Evolutionary conservation across 2,797 vertebrate genomes (phyloP).

Genomic region (Sebastes minor): DNA sequence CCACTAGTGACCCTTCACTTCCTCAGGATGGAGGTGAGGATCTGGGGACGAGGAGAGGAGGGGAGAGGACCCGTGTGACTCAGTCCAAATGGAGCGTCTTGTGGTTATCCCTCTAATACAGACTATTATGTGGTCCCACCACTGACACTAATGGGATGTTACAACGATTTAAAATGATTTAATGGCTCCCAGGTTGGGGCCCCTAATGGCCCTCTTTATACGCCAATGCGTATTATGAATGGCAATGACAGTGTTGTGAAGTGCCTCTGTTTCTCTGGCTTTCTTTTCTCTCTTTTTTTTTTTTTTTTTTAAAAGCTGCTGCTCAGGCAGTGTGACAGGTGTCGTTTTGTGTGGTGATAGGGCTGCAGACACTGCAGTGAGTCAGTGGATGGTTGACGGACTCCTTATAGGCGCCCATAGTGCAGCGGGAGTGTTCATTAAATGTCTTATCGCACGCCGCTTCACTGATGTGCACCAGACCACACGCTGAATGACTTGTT

Average conservation of each 20-base stretch:
- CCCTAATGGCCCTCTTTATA: slow-evolving; percentile 99
- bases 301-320: slow-evolving; percentile 53
- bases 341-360: slow-evolving; percentile 64
- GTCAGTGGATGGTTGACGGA: slow-evolving; percentile 46
- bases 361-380: slow-evolving; percentile 46
- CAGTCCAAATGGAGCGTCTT: slow-evolving; percentile 94
- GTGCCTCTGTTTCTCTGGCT: slow-evolving; percentile 87
- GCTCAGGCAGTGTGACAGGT: slow-evolving; percentile 84
- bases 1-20: slow-evolving; percentile 65
- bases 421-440: slow-evolving; percentile 35
- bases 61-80: slow-evolving; percentile 87
- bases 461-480: slow-evolving; percentile 12
- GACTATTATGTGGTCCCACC: slow-evolving; percentile 98
- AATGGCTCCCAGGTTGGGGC: slow-evolving; percentile 99
- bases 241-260: slow-evolving; percentile 99
- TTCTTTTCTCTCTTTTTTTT: slow-evolving; percentile 68
- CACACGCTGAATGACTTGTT: slow-evolving; percentile 37
- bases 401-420: slow-evolving; percentile 27
- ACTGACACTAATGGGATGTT: slow-evolving; percentile 99
- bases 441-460: slow-evolving; percentile 16
- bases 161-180: slow-evolving; percentile 99
- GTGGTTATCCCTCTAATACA: slow-evolving; percentile 98
- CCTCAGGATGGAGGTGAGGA: slow-evolving; percentile 63
- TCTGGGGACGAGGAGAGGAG: slow-evolving; percentile 46
- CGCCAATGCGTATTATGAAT: slow-evolving; percentile 99